Conservation (phyloP, 2,797 vertebrate genomes). For the Erpetoichthys calabaricus region DNA sequence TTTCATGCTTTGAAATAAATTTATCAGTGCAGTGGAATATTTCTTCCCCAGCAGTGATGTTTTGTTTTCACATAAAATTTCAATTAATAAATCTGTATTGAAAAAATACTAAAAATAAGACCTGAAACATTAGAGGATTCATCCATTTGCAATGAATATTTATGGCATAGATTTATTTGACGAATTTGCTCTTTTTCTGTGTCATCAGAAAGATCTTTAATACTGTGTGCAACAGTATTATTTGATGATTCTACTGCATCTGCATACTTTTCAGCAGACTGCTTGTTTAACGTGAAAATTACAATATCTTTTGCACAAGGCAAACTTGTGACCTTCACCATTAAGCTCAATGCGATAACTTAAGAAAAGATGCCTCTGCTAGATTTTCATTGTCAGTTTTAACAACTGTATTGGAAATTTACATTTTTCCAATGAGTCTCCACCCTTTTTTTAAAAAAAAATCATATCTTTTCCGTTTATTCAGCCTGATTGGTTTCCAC, state of each 20-base stretch:
- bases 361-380: conserved; percentile 26
- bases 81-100: conserved; percentile 25
- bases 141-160: conserved; percentile 26
- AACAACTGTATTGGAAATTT: no score
- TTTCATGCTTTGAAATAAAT: conserved; percentile 31
- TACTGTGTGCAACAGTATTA: no score
- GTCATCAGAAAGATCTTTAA: no score
- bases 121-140: conserved; percentile 28
- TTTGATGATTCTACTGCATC: no score
- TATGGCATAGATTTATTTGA: conserved; percentile 27
- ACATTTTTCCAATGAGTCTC: no score
- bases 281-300: no score
- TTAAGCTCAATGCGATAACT: conserved; percentile 27
- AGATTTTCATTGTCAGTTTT: conserved; percentile 33
- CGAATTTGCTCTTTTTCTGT: conserved; percentile 29
- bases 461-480: no score
- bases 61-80: conserved; percentile 25
- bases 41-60: conserved; percentile 25
- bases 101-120: conserved; percentile 26
- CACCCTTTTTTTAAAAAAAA: no score
- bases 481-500: conserved; percentile 27
- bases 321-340: conserved; percentile 30
- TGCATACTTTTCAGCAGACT: no score
- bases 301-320: conserved; percentile 29
- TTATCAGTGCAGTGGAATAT: conserved; percentile 26